These are phyloP conservation scores for Sebastes nivosus DNA, from an alignment of 2,797 vertebrate species.

Conservation along the genomic window DNA sequence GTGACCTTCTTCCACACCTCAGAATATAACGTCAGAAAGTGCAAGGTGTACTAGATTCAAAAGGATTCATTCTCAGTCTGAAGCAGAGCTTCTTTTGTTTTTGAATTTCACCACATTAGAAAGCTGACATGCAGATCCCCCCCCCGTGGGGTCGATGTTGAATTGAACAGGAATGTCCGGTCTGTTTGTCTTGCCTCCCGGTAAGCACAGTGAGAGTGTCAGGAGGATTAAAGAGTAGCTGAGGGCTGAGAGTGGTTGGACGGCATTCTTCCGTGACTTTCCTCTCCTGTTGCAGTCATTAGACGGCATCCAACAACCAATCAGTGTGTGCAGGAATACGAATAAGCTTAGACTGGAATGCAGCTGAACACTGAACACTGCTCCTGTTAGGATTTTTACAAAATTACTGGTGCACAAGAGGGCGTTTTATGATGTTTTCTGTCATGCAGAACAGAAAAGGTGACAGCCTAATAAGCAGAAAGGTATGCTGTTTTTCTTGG, in stretches of 20 bases:
- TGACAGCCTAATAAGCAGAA: not conserved
- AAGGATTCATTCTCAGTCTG: not conserved
- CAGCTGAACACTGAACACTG: not conserved
- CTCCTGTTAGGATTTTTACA: slow-evolving; percentile 45
- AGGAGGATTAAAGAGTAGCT: slow-evolving; percentile 65
- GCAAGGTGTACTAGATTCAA: not conserved
- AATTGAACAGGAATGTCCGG: slow-evolving; percentile 49
- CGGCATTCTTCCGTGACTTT: slow-evolving; percentile 63
- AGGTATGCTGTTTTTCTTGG: not conserved
- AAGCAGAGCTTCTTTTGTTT: not conserved
- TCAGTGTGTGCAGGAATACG: slow-evolving; percentile 38
- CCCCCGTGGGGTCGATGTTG: not conserved
- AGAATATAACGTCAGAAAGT: not conserved
- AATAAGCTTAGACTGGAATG: slow-evolving; percentile 61
- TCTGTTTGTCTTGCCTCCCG: slow-evolving; percentile 40
- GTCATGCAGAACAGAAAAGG: not conserved
- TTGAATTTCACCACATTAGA: not conserved
- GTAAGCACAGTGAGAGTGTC: slow-evolving; percentile 47
- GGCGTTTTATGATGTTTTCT: not conserved
- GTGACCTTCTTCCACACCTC: slow-evolving; percentile 30
- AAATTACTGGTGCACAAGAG: not conserved
- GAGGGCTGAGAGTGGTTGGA: slow-evolving; percentile 46
- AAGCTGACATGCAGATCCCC: not conserved
- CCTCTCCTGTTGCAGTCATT: slow-evolving; percentile 59
- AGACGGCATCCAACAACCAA: slow-evolving; percentile 35